phyloP scores from a whole-genome alignment of 2,888 invertebrate species.

The Bembecia ichneumoniformis region DNA sequence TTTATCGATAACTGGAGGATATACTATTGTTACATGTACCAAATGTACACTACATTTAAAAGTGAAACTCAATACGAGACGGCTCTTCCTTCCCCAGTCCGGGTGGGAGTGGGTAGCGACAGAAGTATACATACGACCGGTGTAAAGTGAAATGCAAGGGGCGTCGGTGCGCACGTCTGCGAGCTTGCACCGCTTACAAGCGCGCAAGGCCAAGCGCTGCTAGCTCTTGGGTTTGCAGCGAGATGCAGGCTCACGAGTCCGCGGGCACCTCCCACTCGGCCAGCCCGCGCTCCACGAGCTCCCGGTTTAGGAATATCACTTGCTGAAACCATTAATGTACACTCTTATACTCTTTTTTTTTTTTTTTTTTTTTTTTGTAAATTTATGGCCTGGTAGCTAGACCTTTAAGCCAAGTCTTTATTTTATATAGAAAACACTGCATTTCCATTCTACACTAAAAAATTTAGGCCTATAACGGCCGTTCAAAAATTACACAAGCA shows the following conservation, averaged over 20 bases:
- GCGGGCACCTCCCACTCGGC: conserved; percentile 79
- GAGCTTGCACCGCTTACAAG: not conserved
- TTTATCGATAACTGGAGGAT: no score
- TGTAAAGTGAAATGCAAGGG: conserved; percentile 55
- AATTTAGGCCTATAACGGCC: no score
- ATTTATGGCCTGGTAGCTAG: no score
- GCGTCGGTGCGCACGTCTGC: not conserved
- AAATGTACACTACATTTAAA: no score
- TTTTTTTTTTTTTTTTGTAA: no score
- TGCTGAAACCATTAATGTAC: conserved; percentile 62
- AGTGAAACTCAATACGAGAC: conserved; percentile 19
- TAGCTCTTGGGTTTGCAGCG: not conserved
- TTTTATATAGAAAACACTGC: no score
- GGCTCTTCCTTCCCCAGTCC: conserved; percentile 15
- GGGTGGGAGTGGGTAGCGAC: not conserved
- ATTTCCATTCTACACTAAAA: no score
- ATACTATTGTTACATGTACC: no score
- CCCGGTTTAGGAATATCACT: conserved; percentile 88
- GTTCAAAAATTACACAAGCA: no score
- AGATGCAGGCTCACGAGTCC: conserved; percentile 46
- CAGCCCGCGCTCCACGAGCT: conserved; percentile 86
- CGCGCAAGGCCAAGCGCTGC: no score
- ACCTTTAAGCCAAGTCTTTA: no score
- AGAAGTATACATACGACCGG: conserved; percentile 19
- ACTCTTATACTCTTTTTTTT: no score